Evolutionary conservation across 2,888 invertebrate species (phyloP).

Genomic region (Drosophila meridionalis): DNA sequence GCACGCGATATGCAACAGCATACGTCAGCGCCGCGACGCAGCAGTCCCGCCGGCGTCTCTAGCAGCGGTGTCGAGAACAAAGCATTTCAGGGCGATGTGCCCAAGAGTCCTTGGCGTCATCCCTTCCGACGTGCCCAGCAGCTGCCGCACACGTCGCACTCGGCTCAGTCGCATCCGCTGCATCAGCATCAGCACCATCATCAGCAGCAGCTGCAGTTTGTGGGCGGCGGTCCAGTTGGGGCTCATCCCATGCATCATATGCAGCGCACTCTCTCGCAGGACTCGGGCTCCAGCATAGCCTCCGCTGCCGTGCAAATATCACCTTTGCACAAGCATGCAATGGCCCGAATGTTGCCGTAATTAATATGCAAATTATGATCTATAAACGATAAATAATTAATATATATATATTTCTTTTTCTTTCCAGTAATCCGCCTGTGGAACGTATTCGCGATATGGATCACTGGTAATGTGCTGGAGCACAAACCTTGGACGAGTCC

Average conservation of each 20-base stretch:
- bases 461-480: constrained; percentile 81
- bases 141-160: constrained; percentile 64
- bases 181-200: constrained; percentile 68
- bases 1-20: constrained; percentile 86
- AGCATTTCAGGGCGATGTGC: constrained; percentile 88
- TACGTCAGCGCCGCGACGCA: constrained; percentile 47
- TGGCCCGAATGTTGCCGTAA: constrained; percentile 85
- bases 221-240: constrained; percentile 65
- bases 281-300: constrained; percentile 87
- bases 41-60: constrained; percentile 82
- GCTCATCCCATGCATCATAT: constrained; percentile 81
- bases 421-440: constrained; percentile 83
- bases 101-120: constrained; percentile 92
- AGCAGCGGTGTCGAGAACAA: constrained; percentile 89
- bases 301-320: constrained; percentile 86
- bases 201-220: constrained; percentile 68
- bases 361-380: constrained; percentile 32
- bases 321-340: constrained; percentile 84
- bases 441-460: constrained; percentile 84
- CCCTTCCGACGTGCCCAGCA: constrained; percentile 86
- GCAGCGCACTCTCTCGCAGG: constrained; percentile 87
- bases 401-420: too few relatives aligned
- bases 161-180: constrained; percentile 58
- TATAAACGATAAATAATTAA: not conserved
- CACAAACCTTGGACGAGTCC: constrained; percentile 14